Percentiles rank a stretch among this genome's conserved stretches.
These are phyloP conservation scores for Laticauda laticaudata DNA, from an alignment of 2,113 vertebrate species.

Conservation along the genomic window DNA sequence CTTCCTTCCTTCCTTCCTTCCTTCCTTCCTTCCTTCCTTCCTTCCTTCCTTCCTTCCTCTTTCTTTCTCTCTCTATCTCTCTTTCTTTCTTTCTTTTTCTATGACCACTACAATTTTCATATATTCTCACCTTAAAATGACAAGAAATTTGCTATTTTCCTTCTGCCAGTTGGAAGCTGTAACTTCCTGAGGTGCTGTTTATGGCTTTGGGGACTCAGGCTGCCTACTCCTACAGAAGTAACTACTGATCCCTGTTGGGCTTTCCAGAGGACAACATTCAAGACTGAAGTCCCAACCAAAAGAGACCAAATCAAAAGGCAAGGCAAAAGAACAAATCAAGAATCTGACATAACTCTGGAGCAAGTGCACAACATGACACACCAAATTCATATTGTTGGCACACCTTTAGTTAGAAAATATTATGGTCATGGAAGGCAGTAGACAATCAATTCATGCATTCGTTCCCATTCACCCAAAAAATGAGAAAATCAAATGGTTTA, in stretches of 20 bases:
- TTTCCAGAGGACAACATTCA: not conserved
- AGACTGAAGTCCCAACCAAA: not conserved
- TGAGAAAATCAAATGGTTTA: not conserved
- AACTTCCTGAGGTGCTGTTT: not conserved
- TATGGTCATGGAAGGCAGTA: not conserved
- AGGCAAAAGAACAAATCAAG: not conserved
- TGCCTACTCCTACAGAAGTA: not conserved
- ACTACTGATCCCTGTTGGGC: not conserved
- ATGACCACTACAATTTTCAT: not conserved
- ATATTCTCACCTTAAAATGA: not conserved
- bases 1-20: too few species aligned
- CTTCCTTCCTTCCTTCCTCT: too few species aligned
- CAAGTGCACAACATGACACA: not conserved
- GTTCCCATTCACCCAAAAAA: not conserved
- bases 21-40: too few species aligned
- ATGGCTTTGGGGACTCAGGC: not conserved
- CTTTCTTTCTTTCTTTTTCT: not conserved
- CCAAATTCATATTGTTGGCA: not conserved
- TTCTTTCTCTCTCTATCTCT: accelerated
- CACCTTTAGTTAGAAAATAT: not conserved
- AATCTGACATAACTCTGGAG: not conserved
- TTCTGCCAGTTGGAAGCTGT: not conserved
- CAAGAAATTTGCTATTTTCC: not conserved
- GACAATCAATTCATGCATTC: not conserved
- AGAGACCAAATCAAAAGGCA: not conserved